phyloP scores from a whole-genome alignment of 2,113 vertebrate species.

The Burhinus bistriatus region DNA sequence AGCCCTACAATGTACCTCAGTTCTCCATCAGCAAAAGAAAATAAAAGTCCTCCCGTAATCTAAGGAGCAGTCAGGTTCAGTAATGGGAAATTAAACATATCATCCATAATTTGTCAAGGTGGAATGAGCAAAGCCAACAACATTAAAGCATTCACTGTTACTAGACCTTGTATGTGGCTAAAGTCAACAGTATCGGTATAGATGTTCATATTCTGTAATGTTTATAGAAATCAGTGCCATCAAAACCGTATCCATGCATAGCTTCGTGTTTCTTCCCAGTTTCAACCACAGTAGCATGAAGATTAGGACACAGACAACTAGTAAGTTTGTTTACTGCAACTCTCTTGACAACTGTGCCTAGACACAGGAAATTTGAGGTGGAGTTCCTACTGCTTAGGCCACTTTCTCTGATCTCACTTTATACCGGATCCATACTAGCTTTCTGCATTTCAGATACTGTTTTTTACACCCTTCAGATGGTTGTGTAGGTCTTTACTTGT shows the following conservation, averaged over 20 bases:
- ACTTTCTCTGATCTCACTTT: not conserved
- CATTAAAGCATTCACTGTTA: conserved; percentile 45
- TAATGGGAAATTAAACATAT: conserved; percentile 65
- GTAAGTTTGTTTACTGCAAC: not conserved
- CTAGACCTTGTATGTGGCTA: conserved; percentile 21
- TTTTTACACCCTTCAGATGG: not conserved
- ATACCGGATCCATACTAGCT: not conserved
- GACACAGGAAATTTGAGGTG: not conserved
- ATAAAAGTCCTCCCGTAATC: conserved; percentile 17
- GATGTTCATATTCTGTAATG: conserved; percentile 46
- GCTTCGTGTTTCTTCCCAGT: conserved; percentile 1
- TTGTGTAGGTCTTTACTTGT: not conserved
- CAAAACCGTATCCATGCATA: conserved; percentile 1
- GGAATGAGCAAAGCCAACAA: conserved; percentile 58
- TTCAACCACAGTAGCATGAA: conserved; percentile 26
- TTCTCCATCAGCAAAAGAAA: conserved; percentile 56
- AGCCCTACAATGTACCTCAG: conserved; percentile 48
- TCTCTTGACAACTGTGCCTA: not conserved
- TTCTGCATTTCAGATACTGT: not conserved
- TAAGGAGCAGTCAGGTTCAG: conserved; percentile 45
- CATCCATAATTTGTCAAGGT: conserved; percentile 66
- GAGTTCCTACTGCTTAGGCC: not conserved
- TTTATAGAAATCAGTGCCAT: conserved; percentile 46
- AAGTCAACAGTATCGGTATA: conserved; percentile 51
- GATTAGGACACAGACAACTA: not conserved